Percentiles rank a stretch among this genome's conserved stretches.
These are phyloP conservation scores for Patella depressa DNA, from an alignment of 2,888 invertebrate species.

Conservation along the genomic window DNA sequence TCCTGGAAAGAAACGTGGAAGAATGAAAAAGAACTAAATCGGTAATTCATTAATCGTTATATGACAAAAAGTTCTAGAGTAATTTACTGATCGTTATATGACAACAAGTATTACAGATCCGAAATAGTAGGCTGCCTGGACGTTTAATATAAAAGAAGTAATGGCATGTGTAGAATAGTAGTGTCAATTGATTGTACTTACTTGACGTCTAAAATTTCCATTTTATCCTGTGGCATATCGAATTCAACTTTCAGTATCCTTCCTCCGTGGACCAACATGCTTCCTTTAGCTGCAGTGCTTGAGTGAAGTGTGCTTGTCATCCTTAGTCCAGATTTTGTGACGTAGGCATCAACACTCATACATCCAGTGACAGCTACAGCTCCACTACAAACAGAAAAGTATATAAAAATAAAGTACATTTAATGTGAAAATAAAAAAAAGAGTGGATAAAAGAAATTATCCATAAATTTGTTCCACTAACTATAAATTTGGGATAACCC, in stretches of 20 bases:
- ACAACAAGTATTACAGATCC: no score
- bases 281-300: constrained; percentile 84
- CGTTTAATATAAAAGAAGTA: no score
- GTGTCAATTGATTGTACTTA: constrained; percentile 41
- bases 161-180: no score
- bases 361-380: constrained; percentile 86
- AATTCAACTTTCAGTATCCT: constrained; percentile 81
- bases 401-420: not conserved
- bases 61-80: no score
- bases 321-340: constrained; percentile 85
- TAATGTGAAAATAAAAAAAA: not conserved
- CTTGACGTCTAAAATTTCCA: constrained; percentile 85
- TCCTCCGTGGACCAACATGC: constrained; percentile 79
- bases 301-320: constrained; percentile 87
- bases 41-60: no score
- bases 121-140: no score
- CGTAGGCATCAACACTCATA: constrained; percentile 87
- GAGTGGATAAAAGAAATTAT: no score
- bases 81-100: no score
- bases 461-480: no score
- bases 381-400: constrained; percentile 75
- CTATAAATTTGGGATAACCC: no score
- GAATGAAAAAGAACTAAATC: no score
- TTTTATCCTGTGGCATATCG: constrained; percentile 85
- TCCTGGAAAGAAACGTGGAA: constrained; percentile 34